A percentile compares a stretch with the other conserved stretches of the same genome.
Evolutionary conservation across 2,888 invertebrate genomes (phyloP).

Genomic region (Unio pictorum): DNA sequence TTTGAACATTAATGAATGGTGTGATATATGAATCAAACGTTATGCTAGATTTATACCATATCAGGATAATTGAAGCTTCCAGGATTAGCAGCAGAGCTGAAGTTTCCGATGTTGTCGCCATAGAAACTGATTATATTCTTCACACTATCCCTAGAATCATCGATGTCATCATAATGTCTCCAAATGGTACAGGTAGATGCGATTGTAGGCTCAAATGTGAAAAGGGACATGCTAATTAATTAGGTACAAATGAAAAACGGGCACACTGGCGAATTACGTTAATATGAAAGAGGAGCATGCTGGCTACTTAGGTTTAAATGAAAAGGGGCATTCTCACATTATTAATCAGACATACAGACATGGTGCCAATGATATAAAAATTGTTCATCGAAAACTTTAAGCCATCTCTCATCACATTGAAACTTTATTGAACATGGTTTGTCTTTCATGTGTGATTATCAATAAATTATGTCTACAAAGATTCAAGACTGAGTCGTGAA

Average conservation of each 20-base stretch:
- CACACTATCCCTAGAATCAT: slow-evolving; percentile 94
- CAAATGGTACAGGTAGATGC: slow-evolving; percentile 92
- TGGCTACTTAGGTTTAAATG: too few relatives aligned
- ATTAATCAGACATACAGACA: too few relatives aligned
- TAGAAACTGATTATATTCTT: slow-evolving; percentile 95
- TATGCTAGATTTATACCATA: slow-evolving; percentile 80
- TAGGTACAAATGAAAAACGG: too few relatives aligned
- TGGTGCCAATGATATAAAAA: too few relatives aligned
- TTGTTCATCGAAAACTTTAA: too few relatives aligned
- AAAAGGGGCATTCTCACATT: too few relatives aligned
- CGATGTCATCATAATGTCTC: slow-evolving; percentile 96
- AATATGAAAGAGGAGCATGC: neutral
- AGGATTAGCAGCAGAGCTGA: slow-evolving; percentile 92
- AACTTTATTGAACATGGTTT: too few relatives aligned
- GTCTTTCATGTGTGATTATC: too few relatives aligned
- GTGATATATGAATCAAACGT: neutral
- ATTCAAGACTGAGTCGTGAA: too few relatives aligned
- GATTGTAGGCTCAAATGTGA: slow-evolving; percentile 10
- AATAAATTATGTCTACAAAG: too few relatives aligned
- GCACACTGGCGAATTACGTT: too few relatives aligned
- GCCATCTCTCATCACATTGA: too few relatives aligned
- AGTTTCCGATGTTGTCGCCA: slow-evolving; percentile 91
- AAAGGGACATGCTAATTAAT: neutral
- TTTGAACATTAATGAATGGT: neutral
- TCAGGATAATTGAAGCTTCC: slow-evolving; percentile 99